Percentiles rank a stretch among this genome's conserved stretches.
Evolutionary conservation across 2,888 invertebrate species (phyloP).

Genomic region (Netelia fuscicornis): DNA sequence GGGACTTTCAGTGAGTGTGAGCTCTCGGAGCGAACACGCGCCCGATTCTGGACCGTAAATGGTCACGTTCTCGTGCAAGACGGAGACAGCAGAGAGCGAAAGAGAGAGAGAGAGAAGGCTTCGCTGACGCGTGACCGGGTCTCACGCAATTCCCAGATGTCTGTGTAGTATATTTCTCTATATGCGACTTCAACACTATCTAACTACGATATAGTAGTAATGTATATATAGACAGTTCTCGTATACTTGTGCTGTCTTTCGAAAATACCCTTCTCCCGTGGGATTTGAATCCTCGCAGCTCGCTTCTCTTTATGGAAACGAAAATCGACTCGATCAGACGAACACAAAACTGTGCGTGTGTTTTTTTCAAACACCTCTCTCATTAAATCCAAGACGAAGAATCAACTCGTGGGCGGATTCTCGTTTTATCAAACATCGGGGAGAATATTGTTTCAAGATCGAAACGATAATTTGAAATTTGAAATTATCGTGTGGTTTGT

Average conservation of each 20-base stretch:
- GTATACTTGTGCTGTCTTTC: background rate
- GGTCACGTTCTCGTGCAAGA: constrained; percentile 64
- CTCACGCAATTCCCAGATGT: constrained; percentile 62
- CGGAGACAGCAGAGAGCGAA: constrained; percentile 43
- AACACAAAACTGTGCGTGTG: background rate
- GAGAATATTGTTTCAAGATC: too few species aligned
- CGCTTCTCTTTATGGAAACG: constrained; percentile 45
- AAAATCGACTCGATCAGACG: constrained; percentile 20
- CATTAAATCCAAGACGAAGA: background rate
- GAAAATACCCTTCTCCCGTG: constrained; percentile 41
- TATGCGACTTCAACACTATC: constrained; percentile 14
- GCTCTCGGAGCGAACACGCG: constrained; percentile 48
- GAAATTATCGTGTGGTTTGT: too few species aligned
- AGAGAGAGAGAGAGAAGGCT: constrained; percentile 38
- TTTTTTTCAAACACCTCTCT: background rate
- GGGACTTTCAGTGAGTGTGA: constrained; percentile 47
- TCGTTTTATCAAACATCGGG: background rate
- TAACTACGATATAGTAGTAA: background rate
- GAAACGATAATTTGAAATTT: too few species aligned
- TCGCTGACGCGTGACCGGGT: constrained; percentile 61
- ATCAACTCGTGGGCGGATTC: background rate
- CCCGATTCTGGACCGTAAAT: constrained; percentile 66
- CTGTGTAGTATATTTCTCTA: constrained; percentile 52
- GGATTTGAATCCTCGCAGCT: constrained; percentile 38
- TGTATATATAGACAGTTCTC: background rate